These are phyloP conservation scores for Pipra filicauda DNA, from an alignment of 2,113 vertebrate genomes.

Conservation along the genomic window DNA sequence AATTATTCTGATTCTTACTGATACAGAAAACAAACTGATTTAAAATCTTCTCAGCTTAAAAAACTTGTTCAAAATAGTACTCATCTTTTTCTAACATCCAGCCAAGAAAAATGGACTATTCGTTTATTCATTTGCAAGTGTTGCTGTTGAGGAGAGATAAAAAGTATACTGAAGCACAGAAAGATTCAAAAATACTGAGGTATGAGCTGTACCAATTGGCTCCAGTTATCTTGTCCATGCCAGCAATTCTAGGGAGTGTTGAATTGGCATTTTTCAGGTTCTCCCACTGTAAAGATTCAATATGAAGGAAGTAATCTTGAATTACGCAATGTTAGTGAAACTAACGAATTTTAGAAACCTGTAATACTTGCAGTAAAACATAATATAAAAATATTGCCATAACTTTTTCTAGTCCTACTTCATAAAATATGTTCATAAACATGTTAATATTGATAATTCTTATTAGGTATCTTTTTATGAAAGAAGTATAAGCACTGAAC, in stretches of 20 bases:
- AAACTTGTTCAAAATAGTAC: neutral
- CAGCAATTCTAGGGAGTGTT: neutral
- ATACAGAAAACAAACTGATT: neutral
- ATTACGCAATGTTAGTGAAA: neutral
- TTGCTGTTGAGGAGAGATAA: conserved; percentile 19
- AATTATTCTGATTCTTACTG: neutral
- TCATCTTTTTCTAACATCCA: neutral
- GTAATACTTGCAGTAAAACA: neutral
- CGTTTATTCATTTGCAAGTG: conserved; percentile 9
- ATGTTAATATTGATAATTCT: neutral
- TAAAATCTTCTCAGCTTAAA: neutral
- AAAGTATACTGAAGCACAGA: neutral
- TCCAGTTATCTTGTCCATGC: neutral
- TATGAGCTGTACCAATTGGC: neutral
- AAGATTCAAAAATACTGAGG: conserved; percentile 10
- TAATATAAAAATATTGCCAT: neutral
- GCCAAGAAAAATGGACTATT: conserved; percentile 23
- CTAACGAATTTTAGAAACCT: neutral
- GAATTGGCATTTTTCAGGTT: neutral
- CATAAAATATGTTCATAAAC: neutral
- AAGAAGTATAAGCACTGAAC: neutral
- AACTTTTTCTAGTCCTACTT: neutral
- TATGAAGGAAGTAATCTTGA: neutral
- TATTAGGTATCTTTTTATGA: neutral
- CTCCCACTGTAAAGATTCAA: neutral